Evolutionary conservation across 1,140 invertebrate species (phyloP).

Genomic region (Mactra quadrangularis): DNA sequence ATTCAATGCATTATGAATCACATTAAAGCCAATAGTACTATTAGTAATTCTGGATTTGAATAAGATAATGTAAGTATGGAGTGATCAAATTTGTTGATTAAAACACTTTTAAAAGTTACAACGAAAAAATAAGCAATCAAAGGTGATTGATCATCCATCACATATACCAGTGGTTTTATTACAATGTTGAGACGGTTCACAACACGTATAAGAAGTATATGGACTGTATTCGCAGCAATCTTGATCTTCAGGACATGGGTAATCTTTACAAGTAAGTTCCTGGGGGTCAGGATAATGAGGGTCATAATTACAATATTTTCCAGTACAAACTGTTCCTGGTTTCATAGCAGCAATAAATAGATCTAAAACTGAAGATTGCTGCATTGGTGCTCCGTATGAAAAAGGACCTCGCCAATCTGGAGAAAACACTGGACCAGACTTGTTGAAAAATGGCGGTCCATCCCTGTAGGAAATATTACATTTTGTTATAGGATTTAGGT

Average conservation of each 20-base stretch:
- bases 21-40: too few relatives aligned
- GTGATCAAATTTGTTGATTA: too few relatives aligned
- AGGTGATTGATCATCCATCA: background rate
- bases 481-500: constrained; percentile 59
- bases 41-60: too few relatives aligned
- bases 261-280: constrained; percentile 64
- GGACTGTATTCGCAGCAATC: constrained; percentile 71
- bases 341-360: constrained; percentile 66
- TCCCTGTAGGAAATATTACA: constrained; percentile 70
- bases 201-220: constrained; percentile 70
- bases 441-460: constrained; percentile 68
- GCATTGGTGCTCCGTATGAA: constrained; percentile 65
- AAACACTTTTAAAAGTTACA: too few relatives aligned
- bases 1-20: too few relatives aligned
- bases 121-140: too few relatives aligned
- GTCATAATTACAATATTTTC: constrained; percentile 64
- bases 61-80: too few relatives aligned
- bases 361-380: constrained; percentile 68
- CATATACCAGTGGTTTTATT: constrained; percentile 63
- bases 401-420: constrained; percentile 70
- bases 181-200: constrained; percentile 63
- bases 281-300: constrained; percentile 64
- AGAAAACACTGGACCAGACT: constrained; percentile 68
- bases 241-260: constrained; percentile 65
- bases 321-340: constrained; percentile 62